These are phyloP conservation scores for Cyclura pinguis DNA, from an alignment of 2,797 vertebrate genomes.

Conservation along the genomic window DNA sequence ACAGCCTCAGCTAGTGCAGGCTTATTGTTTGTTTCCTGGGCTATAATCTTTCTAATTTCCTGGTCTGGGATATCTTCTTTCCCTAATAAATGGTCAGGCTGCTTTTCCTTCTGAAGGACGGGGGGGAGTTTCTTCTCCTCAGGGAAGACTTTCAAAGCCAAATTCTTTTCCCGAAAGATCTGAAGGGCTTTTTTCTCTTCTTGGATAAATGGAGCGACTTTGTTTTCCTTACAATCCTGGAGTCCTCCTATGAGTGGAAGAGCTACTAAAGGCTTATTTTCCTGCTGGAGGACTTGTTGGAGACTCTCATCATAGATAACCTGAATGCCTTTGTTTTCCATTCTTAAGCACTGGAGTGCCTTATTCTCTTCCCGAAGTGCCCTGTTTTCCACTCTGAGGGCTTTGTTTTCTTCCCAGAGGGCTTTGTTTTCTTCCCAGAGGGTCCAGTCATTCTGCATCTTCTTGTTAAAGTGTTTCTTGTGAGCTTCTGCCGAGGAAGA, in stretches of 20 bases:
- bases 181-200: constrained; percentile 62
- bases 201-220: constrained; percentile 50
- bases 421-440: constrained; percentile 76
- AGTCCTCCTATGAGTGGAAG: constrained; percentile 31
- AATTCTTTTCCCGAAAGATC: constrained; percentile 61
- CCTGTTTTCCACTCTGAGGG: constrained; percentile 67
- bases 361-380: constrained; percentile 76
- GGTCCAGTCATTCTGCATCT: constrained; percentile 62
- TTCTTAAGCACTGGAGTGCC: constrained; percentile 67
- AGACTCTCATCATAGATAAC: constrained; percentile 51
- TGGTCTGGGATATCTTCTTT: constrained; percentile 26
- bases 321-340: constrained; percentile 49
- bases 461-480: constrained; percentile 60
- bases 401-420: constrained; percentile 72
- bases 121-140: constrained; percentile 11
- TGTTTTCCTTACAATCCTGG: constrained; percentile 38
- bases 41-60: not conserved
- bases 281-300: constrained; percentile 66
- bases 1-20: not conserved
- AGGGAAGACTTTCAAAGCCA: constrained; percentile 42
- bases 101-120: constrained; percentile 42
- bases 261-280: not conserved
- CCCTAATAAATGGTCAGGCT: constrained; percentile 19
- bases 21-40: not conserved
- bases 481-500: constrained; percentile 44